Evolutionary conservation across 64 coral and sea anemone species (phyloP).

Genomic region (Cladopsammia gracilis): DNA sequence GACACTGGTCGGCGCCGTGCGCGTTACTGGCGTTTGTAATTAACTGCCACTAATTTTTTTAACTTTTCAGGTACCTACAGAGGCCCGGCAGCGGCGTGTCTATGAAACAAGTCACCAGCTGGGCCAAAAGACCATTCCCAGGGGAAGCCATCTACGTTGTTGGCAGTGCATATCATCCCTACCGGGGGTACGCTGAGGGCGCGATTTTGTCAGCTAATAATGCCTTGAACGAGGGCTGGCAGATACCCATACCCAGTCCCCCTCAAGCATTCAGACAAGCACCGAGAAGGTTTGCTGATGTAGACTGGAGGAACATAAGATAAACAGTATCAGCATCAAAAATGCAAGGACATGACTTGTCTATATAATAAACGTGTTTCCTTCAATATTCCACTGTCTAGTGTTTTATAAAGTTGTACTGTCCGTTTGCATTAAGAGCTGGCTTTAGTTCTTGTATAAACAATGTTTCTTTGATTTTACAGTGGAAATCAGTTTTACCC

Average conservation of each 20-base stretch:
- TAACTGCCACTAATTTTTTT: background rate
- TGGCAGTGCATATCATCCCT: conserved; percentile 59
- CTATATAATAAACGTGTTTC: background rate
- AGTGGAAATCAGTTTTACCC: too few species aligned
- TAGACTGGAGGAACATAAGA: conserved; percentile 42
- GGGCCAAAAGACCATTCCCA: conserved; percentile 56
- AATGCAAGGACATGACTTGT: background rate
- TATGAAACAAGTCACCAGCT: conserved; percentile 46
- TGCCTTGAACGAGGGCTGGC: conserved; percentile 65
- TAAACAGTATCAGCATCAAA: background rate
- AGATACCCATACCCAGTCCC: conserved; percentile 20
- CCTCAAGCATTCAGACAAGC: background rate
- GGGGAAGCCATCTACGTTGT: conserved; percentile 37
- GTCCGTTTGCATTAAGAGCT: too few species aligned
- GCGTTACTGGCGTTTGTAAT: background rate
- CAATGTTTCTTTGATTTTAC: too few species aligned
- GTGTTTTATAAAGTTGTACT: too few species aligned
- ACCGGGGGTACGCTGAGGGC: conserved; percentile 54
- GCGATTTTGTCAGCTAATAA: conserved; percentile 50
- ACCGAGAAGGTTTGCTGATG: background rate
- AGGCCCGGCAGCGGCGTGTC: conserved; percentile 35
- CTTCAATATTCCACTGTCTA: too few species aligned
- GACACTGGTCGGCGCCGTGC: too few species aligned
- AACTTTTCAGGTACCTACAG: conserved; percentile 44
- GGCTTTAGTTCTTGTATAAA: too few species aligned